Evolutionary conservation across 2,113 vertebrate species (phyloP), one percentile per base, ranked within the genome.

Genomic region (Corythaeola cristata): DNA sequence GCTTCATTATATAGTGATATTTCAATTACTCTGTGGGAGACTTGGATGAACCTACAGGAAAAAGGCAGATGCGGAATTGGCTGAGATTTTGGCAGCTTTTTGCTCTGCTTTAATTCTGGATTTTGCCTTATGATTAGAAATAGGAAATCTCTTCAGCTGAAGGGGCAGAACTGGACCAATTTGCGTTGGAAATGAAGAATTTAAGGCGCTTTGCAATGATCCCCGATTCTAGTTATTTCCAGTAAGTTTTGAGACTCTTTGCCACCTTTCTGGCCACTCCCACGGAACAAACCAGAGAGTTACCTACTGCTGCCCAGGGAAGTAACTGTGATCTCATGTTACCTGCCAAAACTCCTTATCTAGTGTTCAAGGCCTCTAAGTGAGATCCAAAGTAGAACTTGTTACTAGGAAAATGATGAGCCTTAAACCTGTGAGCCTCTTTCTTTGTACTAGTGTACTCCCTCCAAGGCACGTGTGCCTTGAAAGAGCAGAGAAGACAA

Each of bases 1-100:
- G 77, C 67, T 96, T 97, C 71, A 62, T 96, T 96, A 96, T 95
- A 75, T 74, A 89, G 59, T 83, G 63, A 97, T 93, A 91, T 97
- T 96, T 89, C 91, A 94, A 92, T 94, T 77, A 85, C 67, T 86
- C 50, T 24, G 19, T 85, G 69, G 83, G 74, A 94, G 82, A 69
- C 89, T 82, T 96, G 83, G 80, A 89, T 94, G 88, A 93, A 90
- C 33, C 66, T 55, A 74, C 49, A 88, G 67, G 68, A 85, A 95
- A 76, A 90, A 93, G 55, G 84, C 72, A 71, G 67, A 89, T 80
- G 32, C 6, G 4, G 62, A 68, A 77, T 8, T 80, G 26, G 14
- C n/a, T 87, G 82, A 80, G 81, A 67, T 39, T 80, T 90, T 75
- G 75, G 68, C 67, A 91, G 52, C 20, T 62, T 95, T 88, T 91